A percentile compares a stretch with the other conserved stretches of the same genome.
Evolutionary conservation across 2,797 vertebrate genomes (phyloP).

Genomic region (Sphenodon punctatus): DNA sequence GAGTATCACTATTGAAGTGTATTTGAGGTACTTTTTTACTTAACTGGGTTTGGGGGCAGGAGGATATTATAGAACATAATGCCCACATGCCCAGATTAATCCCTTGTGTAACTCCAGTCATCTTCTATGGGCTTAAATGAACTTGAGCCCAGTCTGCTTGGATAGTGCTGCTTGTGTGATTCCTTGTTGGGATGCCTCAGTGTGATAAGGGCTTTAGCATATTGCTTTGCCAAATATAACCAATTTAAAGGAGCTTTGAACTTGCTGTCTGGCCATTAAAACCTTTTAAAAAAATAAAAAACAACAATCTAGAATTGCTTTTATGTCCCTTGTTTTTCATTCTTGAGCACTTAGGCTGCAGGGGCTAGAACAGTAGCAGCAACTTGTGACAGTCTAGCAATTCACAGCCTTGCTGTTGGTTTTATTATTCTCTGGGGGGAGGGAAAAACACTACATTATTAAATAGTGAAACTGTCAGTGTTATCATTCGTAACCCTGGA

Average conservation of each 20-base stretch:
- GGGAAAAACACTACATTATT: background rate
- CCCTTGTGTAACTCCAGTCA: background rate
- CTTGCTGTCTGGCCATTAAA: background rate
- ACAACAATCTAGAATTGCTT: background rate
- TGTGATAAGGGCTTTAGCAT: background rate
- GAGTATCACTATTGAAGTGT: background rate
- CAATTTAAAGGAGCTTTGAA: background rate
- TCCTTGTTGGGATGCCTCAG: background rate
- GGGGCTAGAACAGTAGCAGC: background rate
- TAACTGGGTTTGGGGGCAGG: background rate
- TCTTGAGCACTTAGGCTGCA: background rate
- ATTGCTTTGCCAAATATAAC: background rate
- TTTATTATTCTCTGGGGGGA: too few relatives aligned
- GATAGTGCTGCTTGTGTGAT: background rate
- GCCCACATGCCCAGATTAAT: background rate
- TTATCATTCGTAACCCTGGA: constrained; percentile 14
- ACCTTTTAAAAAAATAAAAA: too few relatives aligned
- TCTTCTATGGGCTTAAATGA: background rate
- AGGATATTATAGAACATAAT: background rate
- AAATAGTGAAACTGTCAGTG: constrained; percentile 19
- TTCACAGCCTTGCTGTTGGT: background rate
- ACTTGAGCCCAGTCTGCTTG: background rate
- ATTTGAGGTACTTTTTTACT: background rate
- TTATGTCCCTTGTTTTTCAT: background rate
- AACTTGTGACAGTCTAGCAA: background rate